Conservation (phyloP, 2,113 vertebrate species). For the Eonycteris spelaea region DNA sequence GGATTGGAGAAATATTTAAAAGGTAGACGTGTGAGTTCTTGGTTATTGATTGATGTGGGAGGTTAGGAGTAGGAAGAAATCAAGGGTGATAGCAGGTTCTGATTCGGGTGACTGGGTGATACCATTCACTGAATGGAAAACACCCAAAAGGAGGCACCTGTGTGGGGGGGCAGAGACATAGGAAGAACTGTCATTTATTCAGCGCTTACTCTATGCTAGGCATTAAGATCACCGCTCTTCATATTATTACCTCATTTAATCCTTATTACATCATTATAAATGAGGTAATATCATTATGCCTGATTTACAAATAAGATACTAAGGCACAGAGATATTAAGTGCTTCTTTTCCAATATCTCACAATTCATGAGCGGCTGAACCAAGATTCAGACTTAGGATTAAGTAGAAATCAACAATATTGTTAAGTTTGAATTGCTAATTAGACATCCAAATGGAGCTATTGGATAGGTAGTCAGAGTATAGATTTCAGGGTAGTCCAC, state of each 20-base stretch:
- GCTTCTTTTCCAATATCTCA: neutral
- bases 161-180: no score
- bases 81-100: neutral
- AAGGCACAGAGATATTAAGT: neutral
- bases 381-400: neutral
- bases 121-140: neutral
- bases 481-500: neutral
- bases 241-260: neutral
- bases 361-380: neutral
- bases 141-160: neutral
- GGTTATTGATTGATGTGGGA: neutral
- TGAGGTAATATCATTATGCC: neutral
- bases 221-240: neutral
- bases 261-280: neutral
- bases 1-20: neutral
- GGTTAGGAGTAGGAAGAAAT: neutral
- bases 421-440: neutral
- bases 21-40: neutral
- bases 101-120: neutral
- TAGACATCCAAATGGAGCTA: neutral
- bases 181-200: neutral
- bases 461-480: neutral
- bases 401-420: neutral
- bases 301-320: neutral
- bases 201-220: neutral